These are phyloP conservation scores for Embiotoca jacksoni DNA, from an alignment of 2,113 vertebrate genomes.

Conservation along the genomic window DNA sequence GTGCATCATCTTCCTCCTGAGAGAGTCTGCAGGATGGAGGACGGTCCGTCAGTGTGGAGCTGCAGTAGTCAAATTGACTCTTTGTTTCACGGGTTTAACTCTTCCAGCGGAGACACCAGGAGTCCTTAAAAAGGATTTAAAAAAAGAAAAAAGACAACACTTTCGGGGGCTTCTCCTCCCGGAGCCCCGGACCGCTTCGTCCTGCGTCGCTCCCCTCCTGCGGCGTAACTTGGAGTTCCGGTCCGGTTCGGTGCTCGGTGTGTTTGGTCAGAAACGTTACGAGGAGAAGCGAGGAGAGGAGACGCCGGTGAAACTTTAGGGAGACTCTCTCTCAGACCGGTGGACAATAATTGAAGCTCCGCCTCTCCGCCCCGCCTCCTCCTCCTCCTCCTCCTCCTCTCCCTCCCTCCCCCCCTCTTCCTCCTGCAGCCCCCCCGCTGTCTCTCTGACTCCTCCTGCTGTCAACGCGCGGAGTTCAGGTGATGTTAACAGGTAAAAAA, in stretches of 20 bases:
- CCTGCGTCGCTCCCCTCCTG: not conserved
- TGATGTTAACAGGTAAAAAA: no score
- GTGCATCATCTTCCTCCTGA: slow-evolving; percentile 29
- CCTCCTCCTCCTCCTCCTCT: slow-evolving; percentile 29
- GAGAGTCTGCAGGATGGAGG: slow-evolving; percentile 3
- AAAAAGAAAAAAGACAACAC: not conserved
- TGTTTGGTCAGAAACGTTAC: not conserved
- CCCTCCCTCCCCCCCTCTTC: not conserved
- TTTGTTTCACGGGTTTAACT: slow-evolving; percentile 72
- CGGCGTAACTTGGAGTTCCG: not conserved
- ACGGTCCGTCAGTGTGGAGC: slow-evolving; percentile 6
- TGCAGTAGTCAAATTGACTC: slow-evolving; percentile 38
- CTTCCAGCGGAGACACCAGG: slow-evolving; percentile 33
- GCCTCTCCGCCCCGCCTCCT: slow-evolving; percentile 34
- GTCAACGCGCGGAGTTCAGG: slow-evolving; percentile 11
- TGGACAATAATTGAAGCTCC: slow-evolving; percentile 45
- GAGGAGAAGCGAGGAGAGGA: not conserved
- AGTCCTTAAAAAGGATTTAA: not conserved
- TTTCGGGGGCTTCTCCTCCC: not conserved
- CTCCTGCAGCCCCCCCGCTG: not conserved
- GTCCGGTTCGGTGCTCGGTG: not conserved
- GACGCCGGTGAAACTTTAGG: slow-evolving; percentile 61
- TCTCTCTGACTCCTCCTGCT: slow-evolving; percentile 79
- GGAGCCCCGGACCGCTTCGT: not conserved
- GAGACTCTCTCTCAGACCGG: slow-evolving; percentile 43